Conservation (phyloP, 2,888 invertebrate species). For the Chaetogeoica ovagalla region DNA sequence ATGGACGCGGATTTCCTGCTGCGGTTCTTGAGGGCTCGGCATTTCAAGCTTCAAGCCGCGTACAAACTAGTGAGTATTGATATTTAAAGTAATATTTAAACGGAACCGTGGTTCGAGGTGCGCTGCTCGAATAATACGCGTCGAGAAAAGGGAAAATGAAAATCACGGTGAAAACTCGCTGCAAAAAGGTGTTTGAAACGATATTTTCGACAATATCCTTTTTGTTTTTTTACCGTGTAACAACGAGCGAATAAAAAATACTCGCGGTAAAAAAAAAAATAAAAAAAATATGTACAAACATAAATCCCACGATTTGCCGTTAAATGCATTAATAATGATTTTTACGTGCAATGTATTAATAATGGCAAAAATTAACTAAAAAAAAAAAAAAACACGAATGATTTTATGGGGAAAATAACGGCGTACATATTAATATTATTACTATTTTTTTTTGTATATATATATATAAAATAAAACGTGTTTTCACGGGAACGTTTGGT, state of each 20-base stretch:
- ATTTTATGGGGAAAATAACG: background rate
- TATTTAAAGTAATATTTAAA: background rate
- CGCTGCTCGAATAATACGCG: too few species aligned
- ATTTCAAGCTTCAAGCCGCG: conserved; percentile 72
- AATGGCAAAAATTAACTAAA: background rate
- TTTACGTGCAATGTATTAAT: conserved; percentile 12
- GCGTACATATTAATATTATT: too few species aligned
- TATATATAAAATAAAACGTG: background rate
- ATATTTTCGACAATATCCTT: too few species aligned
- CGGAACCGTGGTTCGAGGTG: background rate
- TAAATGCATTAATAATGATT: conserved; percentile 2
- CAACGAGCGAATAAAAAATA: background rate
- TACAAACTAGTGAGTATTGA: conserved; percentile 71
- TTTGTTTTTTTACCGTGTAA: too few species aligned
- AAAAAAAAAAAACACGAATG: background rate
- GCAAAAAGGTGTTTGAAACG: too few species aligned
- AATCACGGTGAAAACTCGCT: too few species aligned
- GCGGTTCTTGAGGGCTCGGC: conserved; percentile 74
- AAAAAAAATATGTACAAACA: too few species aligned
- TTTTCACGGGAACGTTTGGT: background rate
- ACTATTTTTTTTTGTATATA: too few species aligned
- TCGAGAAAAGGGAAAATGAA: too few species aligned
- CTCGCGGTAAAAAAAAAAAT: too few species aligned
- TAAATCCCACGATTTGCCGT: background rate
- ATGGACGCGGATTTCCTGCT: conserved; percentile 76